Base-by-base conservation (phyloP, 2,113 vertebrate species). In the Zeus faber region DNA sequence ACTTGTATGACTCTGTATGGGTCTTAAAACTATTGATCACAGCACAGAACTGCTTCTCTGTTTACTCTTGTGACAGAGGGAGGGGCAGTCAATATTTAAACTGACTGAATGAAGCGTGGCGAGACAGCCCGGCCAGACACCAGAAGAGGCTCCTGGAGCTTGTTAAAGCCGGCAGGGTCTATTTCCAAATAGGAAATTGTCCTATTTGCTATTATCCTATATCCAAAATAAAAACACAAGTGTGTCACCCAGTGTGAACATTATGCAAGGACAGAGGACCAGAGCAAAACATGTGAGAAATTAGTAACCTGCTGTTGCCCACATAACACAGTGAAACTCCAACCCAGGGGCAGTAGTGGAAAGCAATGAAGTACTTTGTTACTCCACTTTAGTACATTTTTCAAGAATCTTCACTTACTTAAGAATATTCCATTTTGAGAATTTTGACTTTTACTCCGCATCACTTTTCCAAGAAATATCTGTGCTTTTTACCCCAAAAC, bases 81-180 rank as follows among this genome's bases (percentile, higher is more conserved):
- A 61, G 7, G 18, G 39, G 10, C 31, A 39, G 61, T 76, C 64
- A 74, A 62, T 72, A 61, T 84, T 77, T 67, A 54, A 60, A 70
- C 25, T 40, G 44, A n/a, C 24, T 14, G 14, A 5, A n/a, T 37
- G 54, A 40, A n/a, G n/a, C n/a, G n/a, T n/a, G 31, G 41, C 43
- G 54, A 21, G 39, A 55, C 53, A 67, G 26, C 17, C 1, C 22
- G 10, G 27, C 31, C 21, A 44, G 59, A 16, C 33, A 10, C 10
- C 0, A 21, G 44, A 41, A 54, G 41, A 58, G 41, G 20, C 22
- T 64, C 63, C 73, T 71, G 9, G 55, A 1, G 6, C 24, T 49
- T 18, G 26, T 55, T 65, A 40, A 67, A 22, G 23, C 41, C 16
- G 13, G 5, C 37, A 39, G n/a, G n/a, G n/a, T n/a, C n/a, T n/a